Evolutionary conservation across 2,113 vertebrate genomes (phyloP), one percentile per base, ranked within the genome.

Genomic region (Gadus macrocephalus): DNA sequence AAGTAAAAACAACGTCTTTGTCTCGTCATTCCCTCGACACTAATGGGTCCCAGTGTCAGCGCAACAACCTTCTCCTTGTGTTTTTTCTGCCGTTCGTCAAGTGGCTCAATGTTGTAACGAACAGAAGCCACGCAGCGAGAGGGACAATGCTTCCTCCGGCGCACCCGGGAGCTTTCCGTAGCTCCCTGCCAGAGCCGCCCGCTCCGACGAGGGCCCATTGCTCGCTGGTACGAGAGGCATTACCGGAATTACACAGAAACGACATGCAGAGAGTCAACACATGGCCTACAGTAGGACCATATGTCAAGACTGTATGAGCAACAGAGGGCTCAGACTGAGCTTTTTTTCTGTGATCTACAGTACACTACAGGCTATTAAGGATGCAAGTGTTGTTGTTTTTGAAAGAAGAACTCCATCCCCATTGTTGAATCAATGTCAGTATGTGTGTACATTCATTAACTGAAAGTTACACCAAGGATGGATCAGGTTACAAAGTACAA

Each of bases 101-200:
- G 42, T 49, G 42, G 6, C 42, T 49, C 42, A 49, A 9, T 49
- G 42, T 12, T 49, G 42, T 12, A 49, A 14, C 12, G 42, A 79
- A 79, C 74, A 77, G 70, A 73, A 76, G 83, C 82, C 84, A 84
- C 70, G 82, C 78, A 71, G 88, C 76, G 85, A 77, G 35, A 79
- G 73, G 81, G 71, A 87, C 81, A 86, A 72, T 68, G 81, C 86
- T 90, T 91, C 88, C 86, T 89, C 79, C 77, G 75, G 78, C 79
- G 89, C 83, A 89, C 82, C 86, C 81, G 76, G 90, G 89, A 83
- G 86, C 86, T 91, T 49, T 92, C 91, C 89, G 88, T 77, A 68
- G 79, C 71, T 42, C 65, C 56, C 64, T 81, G 89, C 90, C 90
- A 92, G 86, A 12, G 58, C 60, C 76, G 81, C 76, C 78, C 77